Evolutionary conservation across 2,113 vertebrate species (phyloP), one percentile per base, ranked within the genome.

Genomic region (Pao palembangensis): DNA sequence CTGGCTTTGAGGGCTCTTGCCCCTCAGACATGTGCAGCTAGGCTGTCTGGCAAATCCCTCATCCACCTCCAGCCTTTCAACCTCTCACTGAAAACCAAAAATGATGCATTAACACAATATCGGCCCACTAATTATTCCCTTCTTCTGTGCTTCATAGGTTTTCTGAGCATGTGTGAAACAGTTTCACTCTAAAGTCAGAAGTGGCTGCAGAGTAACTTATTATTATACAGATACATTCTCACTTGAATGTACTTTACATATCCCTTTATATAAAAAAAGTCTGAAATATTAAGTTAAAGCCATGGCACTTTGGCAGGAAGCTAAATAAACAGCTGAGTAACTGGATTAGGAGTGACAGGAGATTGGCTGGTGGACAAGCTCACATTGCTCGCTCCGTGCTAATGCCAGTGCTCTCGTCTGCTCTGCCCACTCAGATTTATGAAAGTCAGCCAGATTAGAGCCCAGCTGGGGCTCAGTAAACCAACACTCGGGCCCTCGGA

Each of bases 381-480:
- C 76, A 56, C 46, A 57, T 51, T 34, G 69, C 51, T 51, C 61
- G 55, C 71, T 66, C 61, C 34, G 58, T 48, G 77, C 77, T 80
- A 82, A 82, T 59, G 68, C 72, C 72, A 51, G 55, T 58, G 56
- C 59, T 63, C 52, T 47, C 19, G 65, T 55, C 60, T 41, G 48
- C 76, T 67, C 71, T 78, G 64, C 73, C 78, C 72, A 54, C 61
- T 76, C 82, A 80, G 80, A 70, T 87, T 81, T 80, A 75, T 82
- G 78, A 78, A 77, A 78, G 78, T 84, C 79, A 68, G 72, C 43
- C 38, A 63, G 81, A 87, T 88, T 85, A 88, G 67, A 70, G 64
- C 76, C 81, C 87, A 85, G 80, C 81, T 86, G 80, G 73, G 73
- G 67, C 78, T 77, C 73, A 66, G 74, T 73, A 83, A 80, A 85